Evolutionary conservation across 1,140 invertebrate species (phyloP), one percentile per base, ranked within the genome.

Genomic region (Chelonus insularis): DNA sequence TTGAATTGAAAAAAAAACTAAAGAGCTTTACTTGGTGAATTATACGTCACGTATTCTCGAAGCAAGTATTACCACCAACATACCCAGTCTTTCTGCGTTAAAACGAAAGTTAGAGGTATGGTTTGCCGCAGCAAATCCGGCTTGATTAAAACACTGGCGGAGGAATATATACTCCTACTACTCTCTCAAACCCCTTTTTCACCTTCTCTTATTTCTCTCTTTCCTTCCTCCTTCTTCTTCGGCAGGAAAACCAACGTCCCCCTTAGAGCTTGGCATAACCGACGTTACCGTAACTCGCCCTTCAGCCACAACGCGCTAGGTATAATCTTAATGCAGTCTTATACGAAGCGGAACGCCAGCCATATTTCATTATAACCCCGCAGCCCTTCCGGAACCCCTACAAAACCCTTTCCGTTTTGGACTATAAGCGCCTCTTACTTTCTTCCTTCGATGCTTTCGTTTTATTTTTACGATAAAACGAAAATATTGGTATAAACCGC

Each of bases 291-390:
- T 71, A 69, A 71, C 73, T 75, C 73, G 66, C 69, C 73, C 71
- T 72, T 74, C 69, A 69, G 71, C 69, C 75, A 73, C 73, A 73
- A 76, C 69, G 66, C 65, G 68, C 63, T 68, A 71, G 65, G 77
- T 80, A 79, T 80, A 80, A 81, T 80, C 78, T 81, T 81, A 80
- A 81, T 80, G 78, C 78, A 80, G 78, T 81, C 78, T 81, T 81
- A 79, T 77, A 74, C 76, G 68, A 74, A 72, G 76, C 79, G 78
- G 72, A 80, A 80, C 77, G 51, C 43, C 62, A 72, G 71, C 77
- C 80, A 80, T 80, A 81, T 81, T 80, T 81, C 79, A 80, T 81
- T 80, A 81, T 80, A 81, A 79, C 77, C 75, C 78, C 71, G 71
- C 77, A 75, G 72, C 71, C 73, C 73, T 78, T 78, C 72, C 73